phyloP scores from a whole-genome alignment of 1,140 invertebrate genomes.

The Aphidius ervi region DNA sequence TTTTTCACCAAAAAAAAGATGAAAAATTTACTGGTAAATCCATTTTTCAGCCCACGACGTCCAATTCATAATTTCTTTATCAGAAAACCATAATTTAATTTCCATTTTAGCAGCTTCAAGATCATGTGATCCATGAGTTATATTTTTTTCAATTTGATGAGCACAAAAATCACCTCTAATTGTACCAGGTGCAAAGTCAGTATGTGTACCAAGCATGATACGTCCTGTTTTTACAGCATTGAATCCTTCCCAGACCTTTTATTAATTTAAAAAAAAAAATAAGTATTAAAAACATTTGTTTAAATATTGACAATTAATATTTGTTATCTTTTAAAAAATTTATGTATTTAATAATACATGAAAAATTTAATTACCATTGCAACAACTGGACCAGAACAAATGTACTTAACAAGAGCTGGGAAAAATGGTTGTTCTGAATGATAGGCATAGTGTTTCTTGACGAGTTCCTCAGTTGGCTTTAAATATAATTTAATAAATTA shows the following conservation, averaged over 20 bases:
- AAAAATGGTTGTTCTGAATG: conserved; percentile 86
- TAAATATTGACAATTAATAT: not conserved
- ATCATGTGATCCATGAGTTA: conserved; percentile 71
- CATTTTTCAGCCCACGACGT: conserved; percentile 72
- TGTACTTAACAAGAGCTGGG: conserved; percentile 90
- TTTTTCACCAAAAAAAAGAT: too few species aligned
- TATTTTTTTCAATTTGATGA: conserved; percentile 87
- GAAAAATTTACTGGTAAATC: conserved; percentile 72
- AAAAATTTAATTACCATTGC: conserved; percentile 73
- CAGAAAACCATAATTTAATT: conserved; percentile 92
- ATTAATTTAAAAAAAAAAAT: not conserved
- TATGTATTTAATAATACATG: not conserved
- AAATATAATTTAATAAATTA: conserved; percentile 23
- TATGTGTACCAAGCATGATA: conserved; percentile 90
- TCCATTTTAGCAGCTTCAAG: conserved; percentile 95
- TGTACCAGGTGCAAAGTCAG: conserved; percentile 85
- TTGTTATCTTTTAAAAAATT: not conserved
- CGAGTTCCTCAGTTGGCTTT: conserved; percentile 69
- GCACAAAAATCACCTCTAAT: conserved; percentile 95
- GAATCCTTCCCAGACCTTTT: conserved; percentile 88
- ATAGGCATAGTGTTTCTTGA: conserved; percentile 91
- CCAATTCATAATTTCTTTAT: conserved; percentile 78
- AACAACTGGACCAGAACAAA: conserved; percentile 95
- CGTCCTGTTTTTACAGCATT: conserved; percentile 94
- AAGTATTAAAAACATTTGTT: not conserved